Base-by-base conservation (phyloP, 1,140 invertebrate species). In the Euschistus heros region DNA sequence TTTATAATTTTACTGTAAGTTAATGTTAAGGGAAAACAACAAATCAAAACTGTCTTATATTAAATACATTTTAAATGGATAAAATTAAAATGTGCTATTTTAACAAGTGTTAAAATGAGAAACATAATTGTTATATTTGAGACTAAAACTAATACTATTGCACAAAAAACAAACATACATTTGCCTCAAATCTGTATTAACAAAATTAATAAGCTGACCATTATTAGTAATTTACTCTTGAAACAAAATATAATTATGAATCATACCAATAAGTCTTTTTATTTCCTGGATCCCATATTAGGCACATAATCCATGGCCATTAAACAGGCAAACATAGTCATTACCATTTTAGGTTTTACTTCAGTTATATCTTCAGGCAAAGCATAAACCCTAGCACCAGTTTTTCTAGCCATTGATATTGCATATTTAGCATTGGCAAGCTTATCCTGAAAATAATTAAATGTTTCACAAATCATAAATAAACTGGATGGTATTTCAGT, bases 321-420 rank as follows among this genome's bases (percentile, higher is more conserved):
- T 67, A 99, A 82, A 75, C 95, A 98, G 26, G 97, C 95, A 80
- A 98, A 99, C 55, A 98, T 90, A 7, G 97, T 99, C 94, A 99
- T 95, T 24, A 99, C 89, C 94, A 99, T 97, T 79, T 98, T 99
- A 30, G 86, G 91, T 76, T 98, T 98, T 1, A 96, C 86, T 80
- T 99, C 95, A 3, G 93, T 90, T 71, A 99, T 98, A 77, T 99
- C 97, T 79, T 99, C 97, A n/a, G 97, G 96, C 65, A 99, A 78
- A 26, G 97, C 97, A 76, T 98, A 99, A 17, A 99, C 94, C 57
- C 93, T 83, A 57, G 96, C 96, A 50, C 97, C 97, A 72, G 93
- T 92, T 76, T 97, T 98, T 61, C 97, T 82, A 1, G 94, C 94
- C 85, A 97, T 93, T 1, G 94, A 97, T 72, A 99, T 93, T 47